Conservation (phyloP, 1,140 invertebrate genomes). For the Philaenus spumarius region DNA sequence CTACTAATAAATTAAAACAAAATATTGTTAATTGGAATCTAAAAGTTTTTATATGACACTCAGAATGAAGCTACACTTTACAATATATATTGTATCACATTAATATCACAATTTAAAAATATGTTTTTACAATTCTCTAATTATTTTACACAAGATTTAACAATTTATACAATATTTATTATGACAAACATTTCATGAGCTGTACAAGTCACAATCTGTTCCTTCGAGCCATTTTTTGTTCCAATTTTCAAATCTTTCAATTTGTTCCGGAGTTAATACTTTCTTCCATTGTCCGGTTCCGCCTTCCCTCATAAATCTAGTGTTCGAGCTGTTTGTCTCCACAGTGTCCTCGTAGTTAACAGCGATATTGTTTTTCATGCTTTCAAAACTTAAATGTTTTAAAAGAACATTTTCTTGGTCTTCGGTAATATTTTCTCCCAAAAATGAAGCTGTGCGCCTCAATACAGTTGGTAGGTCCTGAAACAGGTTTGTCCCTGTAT, state of each 20-base stretch:
- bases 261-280: conserved; percentile 46
- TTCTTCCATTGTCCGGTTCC: conserved; percentile 28
- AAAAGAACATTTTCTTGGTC: conserved; percentile 57
- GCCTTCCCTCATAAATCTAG: conserved; percentile 51
- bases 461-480: conserved; percentile 54
- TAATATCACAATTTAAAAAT: no score
- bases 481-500: background rate
- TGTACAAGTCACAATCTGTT: conserved; percentile 25
- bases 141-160: no score
- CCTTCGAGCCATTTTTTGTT: conserved; percentile 41
- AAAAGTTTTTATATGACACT: no score
- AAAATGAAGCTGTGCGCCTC: conserved; percentile 63
- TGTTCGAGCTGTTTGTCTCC: conserved; percentile 31
- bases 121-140: no score
- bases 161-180: no score
- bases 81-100: no score
- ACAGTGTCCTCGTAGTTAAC: conserved; percentile 27
- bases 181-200: no score
- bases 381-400: conserved; percentile 69
- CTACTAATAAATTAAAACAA: no score
- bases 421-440: conserved; percentile 57
- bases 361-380: conserved; percentile 40
- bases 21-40: no score
- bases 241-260: conserved; percentile 49
- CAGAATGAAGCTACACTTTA: no score